Conservation (phyloP, 2,888 invertebrate species). For the Ophion ventricosus region DNA sequence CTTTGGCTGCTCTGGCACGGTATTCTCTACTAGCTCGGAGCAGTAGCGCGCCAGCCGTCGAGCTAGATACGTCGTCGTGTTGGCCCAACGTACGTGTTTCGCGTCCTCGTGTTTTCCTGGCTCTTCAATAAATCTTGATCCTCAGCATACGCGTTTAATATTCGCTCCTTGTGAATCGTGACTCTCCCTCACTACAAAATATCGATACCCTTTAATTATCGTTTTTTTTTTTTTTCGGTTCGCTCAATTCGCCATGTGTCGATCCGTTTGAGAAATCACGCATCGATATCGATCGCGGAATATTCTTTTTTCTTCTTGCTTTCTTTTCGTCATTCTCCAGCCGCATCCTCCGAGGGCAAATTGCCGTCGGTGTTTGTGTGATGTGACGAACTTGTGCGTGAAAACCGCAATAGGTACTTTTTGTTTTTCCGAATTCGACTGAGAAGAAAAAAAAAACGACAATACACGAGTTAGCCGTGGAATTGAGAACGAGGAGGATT, state of each 20-base stretch:
- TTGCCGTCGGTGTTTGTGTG: slow-evolving; percentile 43
- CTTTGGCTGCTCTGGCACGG: slow-evolving; percentile 54
- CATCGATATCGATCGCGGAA: not conserved
- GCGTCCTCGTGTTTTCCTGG: slow-evolving; percentile 12
- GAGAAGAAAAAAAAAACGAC: not conserved
- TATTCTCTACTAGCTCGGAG: slow-evolving; percentile 46
- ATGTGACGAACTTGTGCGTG: slow-evolving; percentile 60
- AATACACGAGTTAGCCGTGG: not conserved
- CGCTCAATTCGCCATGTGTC: not conserved
- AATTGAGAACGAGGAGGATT: slow-evolving; percentile 41
- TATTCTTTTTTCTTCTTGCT: not conserved
- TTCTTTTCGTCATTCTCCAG: not conserved
- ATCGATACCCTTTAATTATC: not conserved
- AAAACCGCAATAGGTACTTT: slow-evolving; percentile 19
- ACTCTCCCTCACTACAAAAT: not conserved
- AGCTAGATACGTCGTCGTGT: slow-evolving; percentile 67
- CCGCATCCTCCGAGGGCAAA: not conserved
- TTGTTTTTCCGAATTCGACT: slow-evolving; percentile 12
- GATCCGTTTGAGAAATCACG: not conserved
- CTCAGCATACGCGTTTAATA: not conserved
- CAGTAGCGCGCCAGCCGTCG: slow-evolving; percentile 76
- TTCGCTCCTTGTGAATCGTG: slow-evolving; percentile 42
- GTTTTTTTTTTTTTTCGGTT: not conserved
- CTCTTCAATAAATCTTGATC: slow-evolving; percentile 3
- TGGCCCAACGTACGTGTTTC: not conserved